Conservation (phyloP, 2,797 vertebrate species). For the Schizopygopsis pylzovi region DNA sequence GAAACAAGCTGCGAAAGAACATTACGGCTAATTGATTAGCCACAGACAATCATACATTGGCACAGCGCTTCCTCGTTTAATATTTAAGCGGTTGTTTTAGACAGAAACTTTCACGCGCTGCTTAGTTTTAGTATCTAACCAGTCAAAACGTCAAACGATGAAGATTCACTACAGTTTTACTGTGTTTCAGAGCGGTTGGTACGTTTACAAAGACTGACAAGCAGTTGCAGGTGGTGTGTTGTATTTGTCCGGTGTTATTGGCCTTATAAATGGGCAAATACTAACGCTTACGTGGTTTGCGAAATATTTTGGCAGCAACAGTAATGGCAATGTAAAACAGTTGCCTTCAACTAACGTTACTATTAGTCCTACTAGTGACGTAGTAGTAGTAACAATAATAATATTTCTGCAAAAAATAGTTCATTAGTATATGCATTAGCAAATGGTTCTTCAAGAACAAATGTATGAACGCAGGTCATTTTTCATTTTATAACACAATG, state of each 20-base stretch:
- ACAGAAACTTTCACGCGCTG: background rate
- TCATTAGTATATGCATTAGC: background rate
- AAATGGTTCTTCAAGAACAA: background rate
- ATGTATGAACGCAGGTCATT: background rate
- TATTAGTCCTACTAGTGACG: background rate
- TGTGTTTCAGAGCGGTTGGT: background rate
- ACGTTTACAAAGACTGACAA: background rate
- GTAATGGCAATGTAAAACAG: background rate
- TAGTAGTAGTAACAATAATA: no score
- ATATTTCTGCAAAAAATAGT: background rate
- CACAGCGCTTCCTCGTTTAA: background rate
- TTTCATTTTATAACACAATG: conserved; percentile 17
- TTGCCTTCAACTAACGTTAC: background rate
- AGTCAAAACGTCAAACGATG: background rate
- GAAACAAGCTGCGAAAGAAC: background rate
- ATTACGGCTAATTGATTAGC: background rate
- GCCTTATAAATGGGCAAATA: background rate
- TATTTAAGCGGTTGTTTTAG: background rate
- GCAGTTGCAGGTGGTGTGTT: background rate
- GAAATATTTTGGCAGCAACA: background rate
- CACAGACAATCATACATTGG: background rate
- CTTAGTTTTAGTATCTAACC: background rate
- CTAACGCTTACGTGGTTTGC: background rate
- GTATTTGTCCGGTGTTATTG: background rate
- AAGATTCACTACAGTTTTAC: background rate